These are phyloP conservation scores for Hydrolagus colliei DNA, from an alignment of 2,797 vertebrate species.

Conservation along the genomic window DNA sequence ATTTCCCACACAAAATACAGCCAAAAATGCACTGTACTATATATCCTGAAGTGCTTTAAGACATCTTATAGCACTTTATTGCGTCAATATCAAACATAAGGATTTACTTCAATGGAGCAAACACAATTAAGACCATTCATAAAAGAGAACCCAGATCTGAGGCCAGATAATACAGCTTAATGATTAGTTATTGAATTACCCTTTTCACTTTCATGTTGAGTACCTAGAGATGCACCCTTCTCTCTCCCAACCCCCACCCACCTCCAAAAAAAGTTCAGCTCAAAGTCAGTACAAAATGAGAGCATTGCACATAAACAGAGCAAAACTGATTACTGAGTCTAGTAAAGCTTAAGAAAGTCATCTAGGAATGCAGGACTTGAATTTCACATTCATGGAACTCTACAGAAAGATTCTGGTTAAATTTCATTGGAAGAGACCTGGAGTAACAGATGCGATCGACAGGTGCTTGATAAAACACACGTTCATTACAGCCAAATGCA, in stretches of 20 bases:
- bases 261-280: not conserved
- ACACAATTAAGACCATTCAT: no score
- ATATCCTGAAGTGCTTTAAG: no score
- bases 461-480: not conserved
- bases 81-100: no score
- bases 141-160: not conserved
- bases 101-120: no score
- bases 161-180: not conserved
- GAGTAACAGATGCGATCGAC: constrained; percentile 20
- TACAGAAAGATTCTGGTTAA: not conserved
- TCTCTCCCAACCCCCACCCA: not conserved
- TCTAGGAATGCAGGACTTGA: not conserved
- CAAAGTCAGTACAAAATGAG: not conserved
- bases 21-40: no score
- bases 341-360: not conserved
- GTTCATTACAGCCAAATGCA: not conserved
- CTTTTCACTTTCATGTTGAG: no score
- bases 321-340: not conserved
- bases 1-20: no score
- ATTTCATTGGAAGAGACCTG: not conserved
- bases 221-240: no score
- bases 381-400: not conserved
- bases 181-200: not conserved
- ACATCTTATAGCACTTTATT: no score
- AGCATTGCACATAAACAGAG: not conserved